Evolutionary conservation across 2,888 invertebrate genomes (phyloP), one percentile per base, ranked within the genome.

Genomic region (Xylota segnis): DNA sequence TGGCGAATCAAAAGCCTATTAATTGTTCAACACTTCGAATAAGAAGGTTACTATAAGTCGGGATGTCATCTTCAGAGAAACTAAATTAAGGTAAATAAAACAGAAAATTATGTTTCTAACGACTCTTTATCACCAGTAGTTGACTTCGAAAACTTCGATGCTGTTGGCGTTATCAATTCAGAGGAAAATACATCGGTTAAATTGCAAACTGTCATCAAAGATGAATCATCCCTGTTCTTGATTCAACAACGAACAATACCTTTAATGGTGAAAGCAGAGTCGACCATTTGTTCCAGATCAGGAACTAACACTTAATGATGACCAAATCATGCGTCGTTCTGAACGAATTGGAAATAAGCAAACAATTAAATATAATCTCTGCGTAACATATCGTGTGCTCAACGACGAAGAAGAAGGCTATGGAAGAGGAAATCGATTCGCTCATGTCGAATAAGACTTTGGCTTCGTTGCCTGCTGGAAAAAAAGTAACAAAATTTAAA

Each of bases 1-100:
- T 23, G 12, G 40, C 0, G 72, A 76, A 4, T 54, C 81, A 12
- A 88, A 87, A 29, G 88, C 72, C 0, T 87, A 86, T 34, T 52
- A 86, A 40, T 12, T 66, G 2, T 76, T 47, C 23, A 58, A 66
- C 29, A 66, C 66, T 10, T 10, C 18, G 9, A 47, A 47, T 12
- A 59, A 68, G 4, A 68, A 68, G 32, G 68, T 68, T 29, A 6
- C 52, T 16, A 77, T n/a, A 2, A 68, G 59, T 43, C 59, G 76
- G 5, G 59, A 76, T 59, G 66, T 76, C 16, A 40, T 77, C 2
- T 77, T 77, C 43, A 58, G 59, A n/a, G 59, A 68, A 12, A 40
- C 29, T 9, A 40, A 47, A 50, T 9, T 9, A 68, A 76, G 47
- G 58, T 66, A 58, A 75, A n/a, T 58, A 32, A 0, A 3, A 50